Evolutionary conservation across 1,140 invertebrate species (phyloP), one percentile per base, ranked within the genome.

Genomic region (Atta cephalotes): DNA sequence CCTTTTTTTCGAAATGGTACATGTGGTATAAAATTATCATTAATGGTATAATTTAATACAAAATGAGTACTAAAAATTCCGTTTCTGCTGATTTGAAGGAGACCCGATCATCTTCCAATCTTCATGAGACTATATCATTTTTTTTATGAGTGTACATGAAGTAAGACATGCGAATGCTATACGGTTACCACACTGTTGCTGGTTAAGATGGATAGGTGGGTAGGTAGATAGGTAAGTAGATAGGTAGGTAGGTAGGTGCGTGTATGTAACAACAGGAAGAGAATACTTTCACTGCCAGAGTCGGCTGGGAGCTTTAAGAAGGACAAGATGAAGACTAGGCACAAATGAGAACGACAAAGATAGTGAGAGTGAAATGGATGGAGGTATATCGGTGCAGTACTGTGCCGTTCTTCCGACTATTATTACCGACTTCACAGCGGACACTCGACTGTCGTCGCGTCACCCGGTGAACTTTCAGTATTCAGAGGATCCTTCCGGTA

Each of bases 201-300:
- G 86, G 87, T 90, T 49, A 87, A 78, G 79, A 82, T 82, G 76
- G 49, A 31, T 31, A 31, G 28, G 28, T 31, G 28, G 28, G 88
- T 77, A 21, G 12, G 31, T 28, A 62, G n/a, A 25, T 62, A 63
- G 51, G 25, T 62, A 72, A 3, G 51, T 66, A 45, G 65, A 3
- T 49, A 62, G 16, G 53, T 53, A 31, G 9, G 53, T 14, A 49
- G 63, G 76, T 63, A 87, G 56, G 82, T 88, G 81, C 49, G 85
- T 63, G 86, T 86, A 90, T 87, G 91, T 91, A 89, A 87, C 79
- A 92, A 91, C 92, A 95, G 92, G 94, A 94, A 94, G 93, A 93
- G 91, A 94, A 93, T 92, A 95, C 95, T 95, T 95, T 95, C 95
- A 95, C 95, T 94, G 91, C 91, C 92, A 93, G 94, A 93, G 92